Evolutionary conservation across 2,888 invertebrate species (phyloP), one percentile per base, ranked within the genome.

Genomic region (Cheilosia grossa): DNA sequence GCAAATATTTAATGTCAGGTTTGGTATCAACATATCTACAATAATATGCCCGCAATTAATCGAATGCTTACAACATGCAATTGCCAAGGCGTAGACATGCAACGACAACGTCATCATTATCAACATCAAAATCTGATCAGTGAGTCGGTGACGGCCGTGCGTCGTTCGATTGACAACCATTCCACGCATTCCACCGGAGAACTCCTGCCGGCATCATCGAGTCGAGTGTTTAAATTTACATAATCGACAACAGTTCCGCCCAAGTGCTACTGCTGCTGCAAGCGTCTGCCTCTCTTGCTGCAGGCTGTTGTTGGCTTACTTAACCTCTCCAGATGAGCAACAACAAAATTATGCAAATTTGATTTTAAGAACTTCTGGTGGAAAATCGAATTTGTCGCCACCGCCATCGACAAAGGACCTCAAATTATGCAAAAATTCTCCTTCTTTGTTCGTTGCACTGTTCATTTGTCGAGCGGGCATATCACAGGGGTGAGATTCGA

Each of bases 341-440:
- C 74, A 85, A 85, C 85, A 81, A 85, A 85, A 81, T 85, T 85
- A 85, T 85, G 85, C 37, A 85, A 85, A 85, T 85, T 85, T 56
- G 63, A 81, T 85, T 85, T 85, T 85, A 85, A 85, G 85, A 85
- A 75, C 70, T 85, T 72, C 85, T 81, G 75, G 81, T 75, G 81
- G 85, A 81, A 81, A 85, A 85, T 85, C 85, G 81, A 81, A 85
- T 85, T 85, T 85, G 85, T 85, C 72, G 81, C 72, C 81, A 70
- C 64, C 51, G 51, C 19, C 78, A 75, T 30, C 64, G 66, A 85
- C 80, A 77, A 63, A 85, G 56, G 67, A 67, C 56, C 44, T 67
- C 17, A 81, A 85, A 85, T 85, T 85, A 85, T 77, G 77, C 70
- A 44, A 80, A 74, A 64, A 75, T 64, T 30, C 7, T 27, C 37